phyloP scores from a whole-genome alignment of 2,888 invertebrate species.

The Trachelus stipa region DNA sequence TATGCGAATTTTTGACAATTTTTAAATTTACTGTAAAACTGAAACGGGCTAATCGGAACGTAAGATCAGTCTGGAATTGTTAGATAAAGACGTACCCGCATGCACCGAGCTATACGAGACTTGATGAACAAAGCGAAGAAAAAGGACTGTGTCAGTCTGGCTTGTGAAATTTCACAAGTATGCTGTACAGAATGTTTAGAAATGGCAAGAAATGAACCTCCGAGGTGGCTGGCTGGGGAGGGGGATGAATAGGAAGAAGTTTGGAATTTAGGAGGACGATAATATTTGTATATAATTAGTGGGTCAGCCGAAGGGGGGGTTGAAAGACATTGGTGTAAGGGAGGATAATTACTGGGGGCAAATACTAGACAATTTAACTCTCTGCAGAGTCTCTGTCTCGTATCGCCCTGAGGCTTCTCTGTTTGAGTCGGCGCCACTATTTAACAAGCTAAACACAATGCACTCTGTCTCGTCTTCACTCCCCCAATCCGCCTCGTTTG shows the following conservation, averaged over 20 bases:
- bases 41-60: not conserved
- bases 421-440: constrained; percentile 39
- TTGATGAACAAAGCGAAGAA: not conserved
- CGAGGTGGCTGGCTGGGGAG: not conserved
- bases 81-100: not conserved
- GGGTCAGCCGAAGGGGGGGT: constrained; percentile 22
- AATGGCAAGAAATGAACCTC: no score
- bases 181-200: no score
- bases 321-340: constrained; percentile 39
- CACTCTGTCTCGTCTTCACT: constrained; percentile 10
- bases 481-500: not conserved
- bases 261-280: not conserved
- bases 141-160: not conserved
- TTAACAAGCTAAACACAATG: constrained; percentile 44
- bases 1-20: not conserved
- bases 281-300: constrained; percentile 56
- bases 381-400: constrained; percentile 27
- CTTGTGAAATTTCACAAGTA: not conserved
- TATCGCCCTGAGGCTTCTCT: constrained; percentile 25
- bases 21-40: not conserved
- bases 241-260: no score
- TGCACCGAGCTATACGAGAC: not conserved
- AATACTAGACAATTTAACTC: constrained; percentile 54
- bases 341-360: constrained; percentile 54
- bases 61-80: not conserved